Evolutionary conservation across 2,797 vertebrate species (phyloP).

Genomic region (Eidolon dupreanum): DNA sequence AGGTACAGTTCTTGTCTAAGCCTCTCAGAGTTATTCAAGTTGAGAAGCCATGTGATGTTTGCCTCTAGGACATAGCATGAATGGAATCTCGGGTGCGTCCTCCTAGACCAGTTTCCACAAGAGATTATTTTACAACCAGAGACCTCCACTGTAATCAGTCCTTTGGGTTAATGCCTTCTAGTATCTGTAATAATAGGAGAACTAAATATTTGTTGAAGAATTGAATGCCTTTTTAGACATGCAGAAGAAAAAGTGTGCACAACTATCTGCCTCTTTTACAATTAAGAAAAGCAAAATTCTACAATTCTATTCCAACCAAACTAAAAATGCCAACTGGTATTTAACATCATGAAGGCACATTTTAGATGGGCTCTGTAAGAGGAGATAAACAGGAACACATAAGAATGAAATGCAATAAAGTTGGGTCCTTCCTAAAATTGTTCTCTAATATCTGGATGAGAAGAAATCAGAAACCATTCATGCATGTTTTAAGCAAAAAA

Average conservation of each 20-base stretch:
- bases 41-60: neutral
- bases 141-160: neutral
- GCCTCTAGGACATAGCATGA: neutral
- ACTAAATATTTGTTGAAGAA: conserved; percentile 51
- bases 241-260: conserved; percentile 22
- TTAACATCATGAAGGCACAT: conserved; percentile 23
- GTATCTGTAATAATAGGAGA: neutral
- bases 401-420: neutral
- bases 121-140: neutral
- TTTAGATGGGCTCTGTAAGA: conserved; percentile 1
- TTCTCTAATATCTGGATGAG: conserved; percentile 58
- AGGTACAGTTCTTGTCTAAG: neutral
- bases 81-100: neutral
- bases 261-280: conserved; percentile 48
- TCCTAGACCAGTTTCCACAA: neutral
- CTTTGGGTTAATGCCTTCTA: neutral
- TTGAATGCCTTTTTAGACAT: conserved; percentile 52
- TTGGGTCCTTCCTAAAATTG: conserved; percentile 57
- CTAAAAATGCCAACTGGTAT: conserved; percentile 49
- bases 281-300: conserved; percentile 65
- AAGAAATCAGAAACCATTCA: conserved; percentile 72
- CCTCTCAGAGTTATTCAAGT: neutral
- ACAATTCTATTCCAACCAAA: conserved; percentile 55
- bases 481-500: conserved; percentile 44
- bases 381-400: neutral